phyloP scores from a whole-genome alignment of 2,797 vertebrate species.

The Bucorvus abyssinicus region DNA sequence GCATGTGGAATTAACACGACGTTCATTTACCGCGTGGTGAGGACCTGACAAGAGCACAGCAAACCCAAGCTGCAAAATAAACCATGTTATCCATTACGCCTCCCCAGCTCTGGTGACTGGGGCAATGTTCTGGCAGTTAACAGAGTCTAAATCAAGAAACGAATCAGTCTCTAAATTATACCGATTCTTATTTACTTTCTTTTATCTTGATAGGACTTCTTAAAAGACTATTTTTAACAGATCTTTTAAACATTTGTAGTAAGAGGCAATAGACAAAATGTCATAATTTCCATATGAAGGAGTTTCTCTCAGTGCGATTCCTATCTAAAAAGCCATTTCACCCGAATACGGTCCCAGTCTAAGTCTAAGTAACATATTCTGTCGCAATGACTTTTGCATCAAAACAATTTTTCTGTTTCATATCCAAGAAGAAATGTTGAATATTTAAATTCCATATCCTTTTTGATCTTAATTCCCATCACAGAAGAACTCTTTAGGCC shows the following conservation, averaged over 20 bases:
- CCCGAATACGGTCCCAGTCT: conserved; percentile 45
- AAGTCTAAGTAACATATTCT: conserved; percentile 55
- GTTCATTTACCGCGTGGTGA: neutral
- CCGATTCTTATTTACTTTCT: conserved; percentile 18
- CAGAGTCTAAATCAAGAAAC: neutral
- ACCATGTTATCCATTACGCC: neutral
- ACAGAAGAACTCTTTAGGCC: conserved; percentile 49
- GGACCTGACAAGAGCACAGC: neutral
- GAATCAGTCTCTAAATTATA: conserved; percentile 2
- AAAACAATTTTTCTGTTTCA: conserved; percentile 64
- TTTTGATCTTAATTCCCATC: conserved; percentile 65
- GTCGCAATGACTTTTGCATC: conserved; percentile 57
- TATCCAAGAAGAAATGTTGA: conserved; percentile 46
- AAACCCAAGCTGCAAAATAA: neutral
- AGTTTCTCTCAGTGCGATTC: conserved; percentile 26
- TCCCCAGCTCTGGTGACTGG: neutral
- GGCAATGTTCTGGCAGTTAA: conserved; percentile 3
- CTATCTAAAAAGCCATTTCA: conserved; percentile 51
- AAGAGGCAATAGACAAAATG: conserved; percentile 60
- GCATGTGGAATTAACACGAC: neutral
- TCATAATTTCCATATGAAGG: conserved; percentile 66
- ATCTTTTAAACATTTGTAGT: conserved; percentile 48
- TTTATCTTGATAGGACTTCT: neutral
- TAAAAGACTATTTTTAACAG: conserved; percentile 36
- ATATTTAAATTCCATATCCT: conserved; percentile 63